phyloP scores from a whole-genome alignment of 2,888 invertebrate genomes.

The Polyommatus iphigenia region DNA sequence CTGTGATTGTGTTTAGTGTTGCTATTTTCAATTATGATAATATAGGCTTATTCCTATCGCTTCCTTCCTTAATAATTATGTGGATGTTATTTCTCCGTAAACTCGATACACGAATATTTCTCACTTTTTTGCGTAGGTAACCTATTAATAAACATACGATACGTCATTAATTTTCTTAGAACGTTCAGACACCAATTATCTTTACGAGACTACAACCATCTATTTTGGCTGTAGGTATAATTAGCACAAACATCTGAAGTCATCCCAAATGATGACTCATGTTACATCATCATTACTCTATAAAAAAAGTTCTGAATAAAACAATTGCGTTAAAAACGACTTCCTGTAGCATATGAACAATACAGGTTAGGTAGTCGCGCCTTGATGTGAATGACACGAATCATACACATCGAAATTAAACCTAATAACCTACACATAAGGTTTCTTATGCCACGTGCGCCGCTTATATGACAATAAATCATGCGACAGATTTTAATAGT shows the following conservation, averaged over 20 bases:
- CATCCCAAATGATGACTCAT: constrained; percentile 22
- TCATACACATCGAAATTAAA: not conserved
- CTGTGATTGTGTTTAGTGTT: too few species aligned
- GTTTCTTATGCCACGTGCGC: not conserved
- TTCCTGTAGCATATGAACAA: constrained; percentile 57
- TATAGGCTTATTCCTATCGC: too few species aligned
- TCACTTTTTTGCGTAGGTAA: too few species aligned
- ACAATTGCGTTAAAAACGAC: constrained; percentile 48
- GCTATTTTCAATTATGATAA: too few species aligned
- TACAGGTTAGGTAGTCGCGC: constrained; percentile 50
- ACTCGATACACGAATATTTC: too few species aligned
- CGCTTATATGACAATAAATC: constrained; percentile 20
- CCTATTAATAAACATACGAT: too few species aligned
- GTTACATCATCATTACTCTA: constrained; percentile 13
- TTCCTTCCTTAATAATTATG: too few species aligned
- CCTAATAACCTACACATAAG: not conserved
- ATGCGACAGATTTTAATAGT: constrained; percentile 31
- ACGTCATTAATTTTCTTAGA: not conserved
- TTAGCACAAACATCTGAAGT: constrained; percentile 5
- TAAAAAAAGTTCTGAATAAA: constrained; percentile 29
- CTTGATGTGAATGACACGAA: constrained; percentile 27
- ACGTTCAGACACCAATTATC: not conserved
- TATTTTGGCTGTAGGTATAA: not conserved
- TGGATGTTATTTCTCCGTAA: too few species aligned
- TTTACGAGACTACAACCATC: not conserved